These are phyloP conservation scores for Mastacembelus armatus DNA, from an alignment of 2,797 vertebrate species.

Conservation along the genomic window DNA sequence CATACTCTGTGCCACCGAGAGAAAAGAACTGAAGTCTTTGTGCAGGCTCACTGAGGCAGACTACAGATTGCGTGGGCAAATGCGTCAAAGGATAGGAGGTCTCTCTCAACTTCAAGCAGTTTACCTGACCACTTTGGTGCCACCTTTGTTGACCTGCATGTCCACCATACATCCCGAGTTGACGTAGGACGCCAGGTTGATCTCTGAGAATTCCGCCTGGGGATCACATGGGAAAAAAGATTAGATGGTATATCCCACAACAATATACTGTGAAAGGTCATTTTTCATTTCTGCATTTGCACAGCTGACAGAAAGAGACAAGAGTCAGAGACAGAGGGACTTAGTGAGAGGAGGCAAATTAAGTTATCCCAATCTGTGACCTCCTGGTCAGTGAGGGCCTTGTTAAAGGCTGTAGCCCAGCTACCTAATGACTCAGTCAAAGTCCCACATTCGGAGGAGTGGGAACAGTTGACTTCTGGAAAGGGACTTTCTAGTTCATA, in stretches of 20 bases:
- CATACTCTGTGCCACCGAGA: slow-evolving; percentile 22
- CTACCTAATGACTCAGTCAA: slow-evolving; percentile 74
- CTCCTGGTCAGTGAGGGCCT: slow-evolving; percentile 69
- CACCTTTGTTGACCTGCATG: slow-evolving; percentile 92
- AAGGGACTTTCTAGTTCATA: slow-evolving; percentile 41
- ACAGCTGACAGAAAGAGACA: slow-evolving; percentile 27
- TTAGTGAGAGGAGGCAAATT: slow-evolving; percentile 60
- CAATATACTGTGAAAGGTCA: neutral
- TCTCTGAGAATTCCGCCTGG: slow-evolving; percentile 96
- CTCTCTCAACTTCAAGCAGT: slow-evolving; percentile 17
- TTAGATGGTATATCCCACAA: slow-evolving; percentile 2
- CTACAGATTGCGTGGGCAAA: slow-evolving; percentile 27
- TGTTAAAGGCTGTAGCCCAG: slow-evolving; percentile 72
- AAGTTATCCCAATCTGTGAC: slow-evolving; percentile 68
- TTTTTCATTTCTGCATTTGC: slow-evolving; percentile 36
- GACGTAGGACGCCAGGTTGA: slow-evolving; percentile 94
- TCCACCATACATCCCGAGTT: slow-evolving; percentile 93
- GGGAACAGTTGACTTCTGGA: slow-evolving; percentile 49
- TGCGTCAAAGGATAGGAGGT: slow-evolving; percentile 9
- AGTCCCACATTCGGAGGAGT: slow-evolving; percentile 58
- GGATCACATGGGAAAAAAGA: slow-evolving; percentile 33
- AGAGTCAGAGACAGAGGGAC: slow-evolving; percentile 26
- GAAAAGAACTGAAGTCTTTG: slow-evolving; percentile 43
- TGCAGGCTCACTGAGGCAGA: slow-evolving; percentile 40
- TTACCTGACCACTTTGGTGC: slow-evolving; percentile 95